Evolutionary conservation across 2,113 vertebrate species (phyloP).

Genomic region (Antennarius striatus): DNA sequence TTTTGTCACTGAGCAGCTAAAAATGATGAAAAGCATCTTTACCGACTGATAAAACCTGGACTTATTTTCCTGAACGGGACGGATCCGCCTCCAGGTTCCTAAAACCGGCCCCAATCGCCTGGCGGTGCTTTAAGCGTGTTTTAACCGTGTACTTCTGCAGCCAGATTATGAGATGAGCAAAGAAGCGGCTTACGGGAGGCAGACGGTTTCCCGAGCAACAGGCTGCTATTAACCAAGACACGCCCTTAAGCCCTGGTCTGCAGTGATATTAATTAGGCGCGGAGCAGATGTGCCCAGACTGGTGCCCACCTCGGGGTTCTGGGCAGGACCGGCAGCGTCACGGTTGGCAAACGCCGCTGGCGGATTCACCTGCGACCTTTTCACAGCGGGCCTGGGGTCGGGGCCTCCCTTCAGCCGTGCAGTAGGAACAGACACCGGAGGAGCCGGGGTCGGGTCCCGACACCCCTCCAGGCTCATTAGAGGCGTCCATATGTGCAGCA

Average conservation of each 20-base stretch:
- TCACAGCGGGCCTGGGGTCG: slow-evolving; percentile 64
- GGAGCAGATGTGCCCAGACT: slow-evolving; percentile 64
- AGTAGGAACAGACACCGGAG: slow-evolving; percentile 42
- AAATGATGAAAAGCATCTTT: neutral
- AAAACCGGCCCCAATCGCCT: too few species aligned
- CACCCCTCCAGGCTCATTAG: slow-evolving; percentile 71
- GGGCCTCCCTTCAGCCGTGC: slow-evolving; percentile 29
- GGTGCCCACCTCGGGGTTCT: slow-evolving; percentile 62
- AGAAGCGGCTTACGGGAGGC: slow-evolving; percentile 58
- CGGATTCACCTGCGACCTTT: slow-evolving; percentile 74
- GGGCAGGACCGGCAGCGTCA: slow-evolving; percentile 47
- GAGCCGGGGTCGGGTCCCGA: slow-evolving; percentile 41
- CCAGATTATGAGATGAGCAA: slow-evolving; percentile 59
- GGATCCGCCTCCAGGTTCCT: neutral
- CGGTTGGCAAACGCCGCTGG: slow-evolving; percentile 36
- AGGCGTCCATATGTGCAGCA: slow-evolving; percentile 68
- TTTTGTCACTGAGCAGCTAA: too few species aligned
- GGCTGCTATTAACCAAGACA: slow-evolving; percentile 68
- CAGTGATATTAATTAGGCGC: slow-evolving; percentile 73
- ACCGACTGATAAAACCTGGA: too few species aligned
- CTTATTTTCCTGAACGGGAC: neutral
- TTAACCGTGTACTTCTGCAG: slow-evolving; percentile 28
- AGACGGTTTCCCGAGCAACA: slow-evolving; percentile 73
- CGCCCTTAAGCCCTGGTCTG: slow-evolving; percentile 62
- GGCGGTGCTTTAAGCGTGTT: slow-evolving; percentile 7